Conservation (phyloP, 2,888 invertebrate genomes). For the Penaeus monodon region DNA sequence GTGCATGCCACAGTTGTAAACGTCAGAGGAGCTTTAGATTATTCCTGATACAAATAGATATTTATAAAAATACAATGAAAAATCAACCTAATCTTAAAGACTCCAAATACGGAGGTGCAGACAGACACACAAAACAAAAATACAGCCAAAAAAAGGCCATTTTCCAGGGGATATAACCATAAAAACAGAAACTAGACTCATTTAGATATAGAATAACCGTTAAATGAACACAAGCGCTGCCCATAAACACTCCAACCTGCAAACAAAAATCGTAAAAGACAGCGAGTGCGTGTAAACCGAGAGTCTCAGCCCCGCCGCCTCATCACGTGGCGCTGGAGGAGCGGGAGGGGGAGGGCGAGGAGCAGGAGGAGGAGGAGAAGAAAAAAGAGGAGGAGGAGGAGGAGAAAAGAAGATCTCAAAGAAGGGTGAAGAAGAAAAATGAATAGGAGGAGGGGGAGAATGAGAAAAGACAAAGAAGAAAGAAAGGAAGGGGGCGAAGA, state of each 20-base stretch:
- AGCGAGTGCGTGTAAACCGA: not conserved
- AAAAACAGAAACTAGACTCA: slow-evolving; percentile 15
- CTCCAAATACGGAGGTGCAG: too few species aligned
- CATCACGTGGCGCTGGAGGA: not conserved
- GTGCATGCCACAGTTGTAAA: too few species aligned
- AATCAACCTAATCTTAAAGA: too few species aligned
- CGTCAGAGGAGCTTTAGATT: too few species aligned
- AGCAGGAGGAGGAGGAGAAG: not conserved
- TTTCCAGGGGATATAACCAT: not conserved
- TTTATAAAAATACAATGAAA: too few species aligned
- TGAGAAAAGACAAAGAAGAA: not conserved
- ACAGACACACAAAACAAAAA: too few species aligned
- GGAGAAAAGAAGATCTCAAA: too few species aligned
- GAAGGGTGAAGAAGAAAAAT: too few species aligned
- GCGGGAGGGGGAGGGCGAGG: not conserved
- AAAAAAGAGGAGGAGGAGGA: not conserved
- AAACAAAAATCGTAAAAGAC: not conserved
- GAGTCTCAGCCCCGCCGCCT: slow-evolving; percentile 1
- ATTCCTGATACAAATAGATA: too few species aligned
- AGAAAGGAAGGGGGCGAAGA: too few species aligned
- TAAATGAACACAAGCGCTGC: slow-evolving; percentile 2
- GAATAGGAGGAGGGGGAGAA: too few species aligned
- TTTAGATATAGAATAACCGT: slow-evolving; percentile 16
- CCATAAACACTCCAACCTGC: slow-evolving; percentile 3
- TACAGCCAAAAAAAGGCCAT: not conserved